Conservation (phyloP, 2,888 invertebrate species). For the Plusia festucae region DNA sequence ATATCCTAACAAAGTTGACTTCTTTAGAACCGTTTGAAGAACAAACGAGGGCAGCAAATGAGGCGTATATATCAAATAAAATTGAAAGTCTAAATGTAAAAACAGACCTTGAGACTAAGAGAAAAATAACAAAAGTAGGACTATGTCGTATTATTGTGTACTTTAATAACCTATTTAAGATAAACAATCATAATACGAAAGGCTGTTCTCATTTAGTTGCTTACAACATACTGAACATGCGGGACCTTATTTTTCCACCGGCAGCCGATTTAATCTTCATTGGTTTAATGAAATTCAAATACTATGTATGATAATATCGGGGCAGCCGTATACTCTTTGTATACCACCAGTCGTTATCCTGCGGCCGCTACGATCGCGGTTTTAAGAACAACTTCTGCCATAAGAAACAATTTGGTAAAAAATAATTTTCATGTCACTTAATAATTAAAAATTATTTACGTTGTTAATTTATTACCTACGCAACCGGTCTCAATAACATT, state of each 20-base stretch:
- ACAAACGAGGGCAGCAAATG: constrained; percentile 2
- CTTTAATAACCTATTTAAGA: constrained; percentile 3
- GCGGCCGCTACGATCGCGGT: constrained; percentile 24
- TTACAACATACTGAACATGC: constrained; percentile 20
- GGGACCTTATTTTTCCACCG: constrained; percentile 34
- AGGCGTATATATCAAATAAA: constrained; percentile 3
- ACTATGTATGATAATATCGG: constrained; percentile 58
- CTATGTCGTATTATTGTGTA: not conserved
- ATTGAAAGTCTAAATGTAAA: not conserved
- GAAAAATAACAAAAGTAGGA: not conserved
- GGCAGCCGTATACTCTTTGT: constrained; percentile 55
- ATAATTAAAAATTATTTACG: too few relatives aligned
- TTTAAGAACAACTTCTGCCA: not conserved
- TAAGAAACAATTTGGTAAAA: not conserved
- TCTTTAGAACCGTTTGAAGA: not conserved
- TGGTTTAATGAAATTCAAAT: constrained; percentile 62
- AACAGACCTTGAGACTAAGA: not conserved
- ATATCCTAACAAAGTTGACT: constrained; percentile 4
- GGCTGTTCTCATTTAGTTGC: constrained; percentile 9
- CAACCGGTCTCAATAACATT: too few relatives aligned
- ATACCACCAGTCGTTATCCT: constrained; percentile 46
- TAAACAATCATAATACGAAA: constrained; percentile 14
- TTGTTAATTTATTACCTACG: too few relatives aligned
- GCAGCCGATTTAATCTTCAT: constrained; percentile 56
- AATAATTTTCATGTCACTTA: too few relatives aligned